These are phyloP conservation scores for Mola mola DNA, from an alignment of 2,113 vertebrate species.

Conservation along the genomic window DNA sequence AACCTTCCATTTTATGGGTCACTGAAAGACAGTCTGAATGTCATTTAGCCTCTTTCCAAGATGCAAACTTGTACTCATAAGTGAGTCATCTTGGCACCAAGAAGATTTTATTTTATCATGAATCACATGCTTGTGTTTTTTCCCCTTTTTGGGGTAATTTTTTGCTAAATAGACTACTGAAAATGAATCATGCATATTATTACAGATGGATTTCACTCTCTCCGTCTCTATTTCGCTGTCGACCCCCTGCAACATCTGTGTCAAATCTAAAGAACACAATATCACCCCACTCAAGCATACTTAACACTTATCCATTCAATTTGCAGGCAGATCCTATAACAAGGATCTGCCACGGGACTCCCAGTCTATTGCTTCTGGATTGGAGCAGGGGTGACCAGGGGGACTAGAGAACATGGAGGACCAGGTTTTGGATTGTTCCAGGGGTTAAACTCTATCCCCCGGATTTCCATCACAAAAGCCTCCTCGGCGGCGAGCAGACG, in stretches of 20 bases:
- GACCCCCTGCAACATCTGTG: slow-evolving; percentile 51
- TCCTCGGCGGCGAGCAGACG: slow-evolving; percentile 63
- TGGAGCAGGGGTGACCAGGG: slow-evolving; percentile 26
- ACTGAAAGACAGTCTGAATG: too few species aligned
- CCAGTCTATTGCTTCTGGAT: slow-evolving; percentile 34
- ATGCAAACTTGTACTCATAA: too few species aligned
- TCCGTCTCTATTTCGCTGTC: background rate
- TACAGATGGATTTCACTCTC: slow-evolving; percentile 42
- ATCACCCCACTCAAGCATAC: slow-evolving; percentile 44
- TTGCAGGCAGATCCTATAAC: slow-evolving; percentile 39
- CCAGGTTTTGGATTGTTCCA: slow-evolving; percentile 64
- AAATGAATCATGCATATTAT: slow-evolving; percentile 18
- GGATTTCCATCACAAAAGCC: slow-evolving; percentile 82
- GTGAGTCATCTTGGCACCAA: slow-evolving; percentile 1
- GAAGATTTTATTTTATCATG: background rate
- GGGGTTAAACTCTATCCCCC: slow-evolving; percentile 73
- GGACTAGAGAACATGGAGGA: slow-evolving; percentile 36
- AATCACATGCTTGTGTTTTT: slow-evolving; percentile 17
- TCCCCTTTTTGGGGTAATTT: slow-evolving; percentile 2
- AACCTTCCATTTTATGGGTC: background rate
- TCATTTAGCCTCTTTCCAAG: too few species aligned
- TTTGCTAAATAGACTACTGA: too few species aligned
- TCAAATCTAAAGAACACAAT: slow-evolving; percentile 54
- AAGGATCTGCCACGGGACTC: slow-evolving; percentile 31
- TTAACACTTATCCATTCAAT: slow-evolving; percentile 53